phyloP scores from a whole-genome alignment of 1,140 invertebrate species.

The Propsilocerus akamusi region DNA sequence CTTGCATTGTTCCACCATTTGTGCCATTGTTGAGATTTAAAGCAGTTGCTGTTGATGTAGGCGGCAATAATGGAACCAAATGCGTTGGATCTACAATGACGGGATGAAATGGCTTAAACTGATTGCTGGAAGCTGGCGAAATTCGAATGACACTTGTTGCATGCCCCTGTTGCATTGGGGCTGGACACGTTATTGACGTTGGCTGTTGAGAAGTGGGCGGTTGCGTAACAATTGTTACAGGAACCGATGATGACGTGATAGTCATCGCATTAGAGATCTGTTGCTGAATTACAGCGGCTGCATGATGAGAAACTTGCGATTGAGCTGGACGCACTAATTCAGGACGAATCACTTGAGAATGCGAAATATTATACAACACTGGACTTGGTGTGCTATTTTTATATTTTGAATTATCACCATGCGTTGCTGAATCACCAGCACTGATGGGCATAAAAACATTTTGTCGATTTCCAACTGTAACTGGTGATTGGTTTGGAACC shows the following conservation, averaged over 20 bases:
- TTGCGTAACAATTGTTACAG: slow-evolving; percentile 19
- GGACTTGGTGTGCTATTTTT: slow-evolving; percentile 20
- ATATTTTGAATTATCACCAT: slow-evolving; percentile 13
- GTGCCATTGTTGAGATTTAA: not conserved
- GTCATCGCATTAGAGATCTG: slow-evolving; percentile 1
- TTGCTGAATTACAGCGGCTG: not conserved
- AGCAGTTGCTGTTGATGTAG: slow-evolving; percentile 10
- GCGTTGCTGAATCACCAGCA: slow-evolving; percentile 29
- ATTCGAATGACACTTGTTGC: slow-evolving; percentile 64
- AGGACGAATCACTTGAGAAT: slow-evolving; percentile 21
- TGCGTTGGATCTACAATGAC: slow-evolving; percentile 50
- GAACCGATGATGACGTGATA: slow-evolving; percentile 11
- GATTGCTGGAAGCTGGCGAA: slow-evolving; percentile 38
- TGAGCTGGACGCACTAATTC: slow-evolving; percentile 33
- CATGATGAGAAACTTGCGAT: not conserved
- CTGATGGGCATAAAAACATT: slow-evolving; percentile 78
- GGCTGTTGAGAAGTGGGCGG: slow-evolving; percentile 16
- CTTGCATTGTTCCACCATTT: not conserved
- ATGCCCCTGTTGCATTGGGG: slow-evolving; percentile 23
- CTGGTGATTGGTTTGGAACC: slow-evolving; percentile 39
- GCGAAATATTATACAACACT: slow-evolving; percentile 15
- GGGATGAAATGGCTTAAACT: slow-evolving; percentile 37
- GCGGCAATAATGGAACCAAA: slow-evolving; percentile 36
- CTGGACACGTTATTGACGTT: slow-evolving; percentile 18
- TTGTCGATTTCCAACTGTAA: slow-evolving; percentile 38